phyloP scores from a whole-genome alignment of 2,888 invertebrate genomes.

The Xestia xanthographa region DNA sequence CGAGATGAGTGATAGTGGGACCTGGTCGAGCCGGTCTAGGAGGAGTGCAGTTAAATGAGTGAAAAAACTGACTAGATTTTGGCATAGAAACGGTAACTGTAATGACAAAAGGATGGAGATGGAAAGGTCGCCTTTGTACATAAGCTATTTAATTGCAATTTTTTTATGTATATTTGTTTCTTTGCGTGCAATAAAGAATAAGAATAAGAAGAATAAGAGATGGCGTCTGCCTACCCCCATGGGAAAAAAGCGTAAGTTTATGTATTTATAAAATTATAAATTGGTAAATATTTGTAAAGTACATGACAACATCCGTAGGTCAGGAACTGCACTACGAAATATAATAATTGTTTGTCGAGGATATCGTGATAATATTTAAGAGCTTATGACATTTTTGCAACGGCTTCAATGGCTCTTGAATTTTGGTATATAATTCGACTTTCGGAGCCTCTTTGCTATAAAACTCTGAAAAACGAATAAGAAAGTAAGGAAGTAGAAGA shows the following conservation, averaged over 20 bases:
- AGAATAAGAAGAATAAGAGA: background rate
- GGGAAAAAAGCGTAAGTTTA: background rate
- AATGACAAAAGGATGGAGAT: background rate
- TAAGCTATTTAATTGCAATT: too few species aligned
- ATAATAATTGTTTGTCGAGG: background rate
- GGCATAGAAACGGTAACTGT: background rate
- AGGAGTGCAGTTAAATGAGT: background rate
- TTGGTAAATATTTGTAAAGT: background rate
- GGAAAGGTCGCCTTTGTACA: too few species aligned
- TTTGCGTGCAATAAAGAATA: too few species aligned
- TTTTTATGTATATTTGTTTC: too few species aligned
- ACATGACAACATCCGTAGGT: background rate
- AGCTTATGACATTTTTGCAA: background rate
- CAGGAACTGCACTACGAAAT: background rate
- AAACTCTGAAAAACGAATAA: too few species aligned
- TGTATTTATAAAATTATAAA: background rate
- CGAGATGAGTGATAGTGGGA: conserved; percentile 56
- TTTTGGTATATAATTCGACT: background rate
- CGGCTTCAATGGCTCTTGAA: background rate
- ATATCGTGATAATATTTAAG: background rate
- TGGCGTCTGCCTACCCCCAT: background rate
- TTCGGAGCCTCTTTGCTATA: background rate
- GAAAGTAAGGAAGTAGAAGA: too few species aligned
- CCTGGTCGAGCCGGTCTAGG: conserved; percentile 22
- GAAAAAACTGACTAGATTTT: background rate